Evolutionary conservation across 2,888 invertebrate genomes (phyloP), one percentile per base, ranked within the genome.

Genomic region (Parnassius apollo): DNA sequence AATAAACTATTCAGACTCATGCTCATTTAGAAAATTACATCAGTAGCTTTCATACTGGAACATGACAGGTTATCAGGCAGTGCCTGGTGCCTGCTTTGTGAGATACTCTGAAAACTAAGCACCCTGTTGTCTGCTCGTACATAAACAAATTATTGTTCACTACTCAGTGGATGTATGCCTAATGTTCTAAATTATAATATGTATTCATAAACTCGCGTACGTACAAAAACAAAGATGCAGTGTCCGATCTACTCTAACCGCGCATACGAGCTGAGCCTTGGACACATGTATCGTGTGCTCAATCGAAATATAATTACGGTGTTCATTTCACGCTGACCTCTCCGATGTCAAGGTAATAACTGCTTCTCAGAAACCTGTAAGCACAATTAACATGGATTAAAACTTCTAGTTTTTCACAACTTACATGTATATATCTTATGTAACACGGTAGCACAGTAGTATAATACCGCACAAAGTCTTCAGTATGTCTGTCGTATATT

Each of bases 291-390:
- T 22, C 53, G 48, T 64, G 64, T 50, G 44, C 64, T 60, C 64
- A 64, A 64, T 64, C 64, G 64, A 64, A 64, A 57, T 64, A 57
- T 64, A 64, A 64, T 60, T 64, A 57, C 35, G 45, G 60, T 57
- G 64, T 49, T 53, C 53, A 64, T 64, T 64, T 57, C 60, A 61
- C 60, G 52, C 46, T 57, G 64, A 49, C 57, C 64, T 49, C 53
- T 57, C 59, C 46, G 62, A 42, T 60, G 64, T 64, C 64, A 64
- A 64, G 60, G 64, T 44, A 42, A 53, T 7, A n/a, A 49, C n/a
- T 49, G 13, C 13, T 56, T 61, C 52, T 62, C 44, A 62, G 46
- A 62, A 61, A 42, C 42, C 48, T 57, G 57, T 52, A 2, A 9
- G 46, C 56, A 52, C n/a, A 61, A 52, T 61, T 42, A 57, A 51